phyloP scores from a whole-genome alignment of 2,797 vertebrate species.

The Helostoma temminkii region DNA sequence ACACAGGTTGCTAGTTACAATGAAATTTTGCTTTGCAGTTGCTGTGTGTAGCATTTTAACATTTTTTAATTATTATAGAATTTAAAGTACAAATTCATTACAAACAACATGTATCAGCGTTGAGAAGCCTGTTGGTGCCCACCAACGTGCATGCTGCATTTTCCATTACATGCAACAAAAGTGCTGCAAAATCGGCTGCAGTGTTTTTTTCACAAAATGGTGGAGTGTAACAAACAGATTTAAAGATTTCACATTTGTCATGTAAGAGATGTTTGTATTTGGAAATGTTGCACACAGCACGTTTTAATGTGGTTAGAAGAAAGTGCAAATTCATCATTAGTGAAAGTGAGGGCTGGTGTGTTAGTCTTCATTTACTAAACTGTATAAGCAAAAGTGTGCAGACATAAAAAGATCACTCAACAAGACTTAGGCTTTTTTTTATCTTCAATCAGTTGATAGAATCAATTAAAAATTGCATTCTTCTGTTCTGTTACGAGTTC shows the following conservation, averaged over 20 bases:
- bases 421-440: neutral
- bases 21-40: neutral
- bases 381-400: neutral
- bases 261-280: neutral
- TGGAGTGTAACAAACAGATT: too few species aligned
- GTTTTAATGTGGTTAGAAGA: constrained; percentile 22
- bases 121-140: neutral
- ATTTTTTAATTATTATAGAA: neutral
- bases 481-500: too few species aligned
- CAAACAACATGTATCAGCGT: too few species aligned
- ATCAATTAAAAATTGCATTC: too few species aligned
- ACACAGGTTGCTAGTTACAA: too few species aligned
- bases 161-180: neutral
- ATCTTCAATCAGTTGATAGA: neutral
- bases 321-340: neutral
- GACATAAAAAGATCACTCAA: too few species aligned
- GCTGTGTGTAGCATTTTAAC: constrained; percentile 19
- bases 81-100: neutral
- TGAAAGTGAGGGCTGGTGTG: neutral
- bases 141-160: neutral
- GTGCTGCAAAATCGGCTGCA: neutral
- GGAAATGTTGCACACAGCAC: constrained; percentile 24
- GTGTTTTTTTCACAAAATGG: too few species aligned
- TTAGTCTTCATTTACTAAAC: neutral
- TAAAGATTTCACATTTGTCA: too few species aligned